Percentiles rank a stretch among this genome's conserved stretches.
Conservation (phyloP, 2,888 invertebrate genomes). For the Caenorhabditis sinica region DNA sequence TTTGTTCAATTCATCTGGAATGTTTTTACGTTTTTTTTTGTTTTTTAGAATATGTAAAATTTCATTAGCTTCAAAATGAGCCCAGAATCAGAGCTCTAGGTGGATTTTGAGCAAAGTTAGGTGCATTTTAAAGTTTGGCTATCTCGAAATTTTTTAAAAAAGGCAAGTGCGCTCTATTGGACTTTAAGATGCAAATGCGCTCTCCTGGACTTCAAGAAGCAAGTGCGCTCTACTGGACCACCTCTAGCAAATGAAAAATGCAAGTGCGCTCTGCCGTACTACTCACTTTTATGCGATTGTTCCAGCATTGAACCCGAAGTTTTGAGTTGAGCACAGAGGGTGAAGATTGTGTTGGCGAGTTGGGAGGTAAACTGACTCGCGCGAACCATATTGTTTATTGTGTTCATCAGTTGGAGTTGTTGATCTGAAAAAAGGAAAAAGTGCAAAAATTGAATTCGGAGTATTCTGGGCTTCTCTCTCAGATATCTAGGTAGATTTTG, state of each 20-base stretch:
- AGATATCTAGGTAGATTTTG: neutral
- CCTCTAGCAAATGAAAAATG: neutral
- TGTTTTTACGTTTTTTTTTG: no score
- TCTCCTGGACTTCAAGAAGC: neutral
- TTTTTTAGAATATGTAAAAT: no score
- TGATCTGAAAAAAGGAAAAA: conserved; percentile 76
- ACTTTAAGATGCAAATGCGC: neutral
- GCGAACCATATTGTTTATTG: conserved; percentile 78
- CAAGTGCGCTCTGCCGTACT: neutral
- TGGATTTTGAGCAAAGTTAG: no score
- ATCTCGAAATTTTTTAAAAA: no score
- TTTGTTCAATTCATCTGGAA: conserved; percentile 80
- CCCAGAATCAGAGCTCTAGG: no score
- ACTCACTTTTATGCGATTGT: conserved; percentile 80
- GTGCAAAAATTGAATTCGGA: no score
- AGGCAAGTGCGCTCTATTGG: neutral
- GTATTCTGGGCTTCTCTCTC: no score
- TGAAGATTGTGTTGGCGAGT: conserved; percentile 80
- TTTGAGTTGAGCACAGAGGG: conserved; percentile 81
- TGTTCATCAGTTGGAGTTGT: conserved; percentile 78
- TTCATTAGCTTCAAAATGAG: no score
- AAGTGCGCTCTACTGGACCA: neutral
- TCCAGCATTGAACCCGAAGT: conserved; percentile 79
- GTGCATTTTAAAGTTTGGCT: no score
- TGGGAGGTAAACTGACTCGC: conserved; percentile 78